Evolutionary conservation across 2,888 invertebrate genomes (phyloP).

Genomic region (Emesis castigata): DNA sequence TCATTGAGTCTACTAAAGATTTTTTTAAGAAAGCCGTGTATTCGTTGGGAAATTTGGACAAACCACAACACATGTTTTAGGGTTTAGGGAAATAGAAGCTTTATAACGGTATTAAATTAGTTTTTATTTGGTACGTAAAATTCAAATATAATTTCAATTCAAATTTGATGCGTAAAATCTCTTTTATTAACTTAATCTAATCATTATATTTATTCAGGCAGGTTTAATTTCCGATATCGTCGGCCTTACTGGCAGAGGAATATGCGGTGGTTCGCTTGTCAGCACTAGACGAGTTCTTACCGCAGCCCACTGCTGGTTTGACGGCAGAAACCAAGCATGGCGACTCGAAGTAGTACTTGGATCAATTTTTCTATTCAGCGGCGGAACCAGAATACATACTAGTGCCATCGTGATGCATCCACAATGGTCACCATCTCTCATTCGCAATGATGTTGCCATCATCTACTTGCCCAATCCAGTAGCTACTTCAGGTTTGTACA

Average conservation of each 20-base stretch:
- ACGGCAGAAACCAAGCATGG: slow-evolving; percentile 76
- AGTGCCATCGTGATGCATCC: slow-evolving; percentile 72
- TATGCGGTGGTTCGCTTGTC: slow-evolving; percentile 75
- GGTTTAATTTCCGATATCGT: slow-evolving; percentile 71
- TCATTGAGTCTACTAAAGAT: too few species aligned
- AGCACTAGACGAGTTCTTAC: slow-evolving; percentile 71
- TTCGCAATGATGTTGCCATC: slow-evolving; percentile 75
- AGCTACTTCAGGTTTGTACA: slow-evolving; percentile 48
- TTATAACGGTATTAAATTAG: too few species aligned
- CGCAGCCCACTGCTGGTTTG: slow-evolving; percentile 80
- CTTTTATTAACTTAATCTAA: too few species aligned
- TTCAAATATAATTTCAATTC: too few species aligned
- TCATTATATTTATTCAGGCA: slow-evolving; percentile 57
- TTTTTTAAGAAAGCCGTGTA: too few species aligned
- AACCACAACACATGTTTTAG: too few species aligned
- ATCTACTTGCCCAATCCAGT: slow-evolving; percentile 72
- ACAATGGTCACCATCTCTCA: slow-evolving; percentile 72
- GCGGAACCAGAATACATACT: slow-evolving; percentile 73
- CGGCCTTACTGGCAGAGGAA: slow-evolving; percentile 64
- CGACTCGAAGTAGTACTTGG: slow-evolving; percentile 76
- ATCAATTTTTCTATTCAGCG: slow-evolving; percentile 72
- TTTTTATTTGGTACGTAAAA: too few species aligned
- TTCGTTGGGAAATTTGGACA: too few species aligned
- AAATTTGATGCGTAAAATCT: too few species aligned
- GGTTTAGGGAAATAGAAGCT: too few species aligned